Evolutionary conservation across 1,140 invertebrate species (phyloP).

Genomic region (Saccostrea glomerata): DNA sequence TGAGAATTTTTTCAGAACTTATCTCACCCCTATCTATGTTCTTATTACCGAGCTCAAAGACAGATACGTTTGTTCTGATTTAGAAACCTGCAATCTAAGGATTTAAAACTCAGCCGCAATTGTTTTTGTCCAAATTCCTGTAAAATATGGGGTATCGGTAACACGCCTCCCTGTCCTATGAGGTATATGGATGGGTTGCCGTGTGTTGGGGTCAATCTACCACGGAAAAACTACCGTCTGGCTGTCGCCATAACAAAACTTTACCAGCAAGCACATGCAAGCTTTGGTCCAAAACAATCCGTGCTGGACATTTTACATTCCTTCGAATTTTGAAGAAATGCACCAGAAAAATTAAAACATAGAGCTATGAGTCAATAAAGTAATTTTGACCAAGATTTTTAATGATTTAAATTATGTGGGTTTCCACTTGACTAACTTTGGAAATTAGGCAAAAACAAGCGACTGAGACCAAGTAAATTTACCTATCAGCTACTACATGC

Average conservation of each 20-base stretch:
- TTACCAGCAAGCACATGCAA: neutral
- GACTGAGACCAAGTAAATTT: neutral
- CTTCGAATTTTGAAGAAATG: neutral
- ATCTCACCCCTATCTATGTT: neutral
- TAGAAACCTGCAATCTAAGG: neutral
- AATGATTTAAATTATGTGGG: neutral
- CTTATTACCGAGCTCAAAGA: neutral
- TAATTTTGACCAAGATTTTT: neutral
- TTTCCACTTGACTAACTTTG: neutral
- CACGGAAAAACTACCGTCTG: neutral
- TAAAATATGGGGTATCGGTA: neutral
- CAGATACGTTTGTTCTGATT: conserved; percentile 5
- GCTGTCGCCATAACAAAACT: conserved; percentile 4
- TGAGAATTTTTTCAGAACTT: neutral
- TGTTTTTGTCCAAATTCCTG: neutral
- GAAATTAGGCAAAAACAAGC: conserved; percentile 1
- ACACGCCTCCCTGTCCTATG: neutral
- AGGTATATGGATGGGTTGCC: neutral
- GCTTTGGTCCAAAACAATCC: neutral
- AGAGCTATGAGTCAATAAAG: neutral
- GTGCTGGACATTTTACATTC: neutral
- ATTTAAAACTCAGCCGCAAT: conserved; percentile 24
- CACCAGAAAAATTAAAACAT: neutral
- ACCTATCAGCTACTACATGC: neutral
- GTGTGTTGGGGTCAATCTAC: neutral